These are phyloP conservation scores for Heliocidaris tuberculata DNA, from an alignment of 35 echinoderm and acorn worm genomes.

Conservation along the genomic window DNA sequence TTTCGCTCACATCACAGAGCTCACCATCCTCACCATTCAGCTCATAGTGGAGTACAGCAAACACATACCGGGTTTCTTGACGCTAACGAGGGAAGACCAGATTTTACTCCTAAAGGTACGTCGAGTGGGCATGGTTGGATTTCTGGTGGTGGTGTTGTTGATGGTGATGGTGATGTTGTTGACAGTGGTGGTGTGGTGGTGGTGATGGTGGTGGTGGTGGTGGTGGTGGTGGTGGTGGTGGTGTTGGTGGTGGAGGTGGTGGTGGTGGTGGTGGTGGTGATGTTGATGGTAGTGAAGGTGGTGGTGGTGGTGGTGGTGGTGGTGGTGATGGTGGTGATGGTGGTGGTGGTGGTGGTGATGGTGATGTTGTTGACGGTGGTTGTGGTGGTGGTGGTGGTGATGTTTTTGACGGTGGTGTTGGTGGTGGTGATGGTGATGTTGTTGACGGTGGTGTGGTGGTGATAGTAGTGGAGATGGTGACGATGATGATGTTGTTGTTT, in stretches of 20 bases:
- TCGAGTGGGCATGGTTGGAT: not conserved
- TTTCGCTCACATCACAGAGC: slow-evolving; percentile 98
- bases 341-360: not conserved
- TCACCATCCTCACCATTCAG: slow-evolving; percentile 96
- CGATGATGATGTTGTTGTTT: too few relatives aligned
- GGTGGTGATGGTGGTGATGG: not conserved
- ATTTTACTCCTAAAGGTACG: slow-evolving; percentile 96
- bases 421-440: not conserved
- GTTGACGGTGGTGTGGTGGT: not conserved
- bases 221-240: not conserved
- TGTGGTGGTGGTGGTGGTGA: not conserved
- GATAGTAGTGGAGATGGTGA: not conserved
- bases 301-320: not conserved
- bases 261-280: not conserved
- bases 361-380: not conserved
- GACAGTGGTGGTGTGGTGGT: not conserved
- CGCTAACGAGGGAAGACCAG: slow-evolving; percentile 87
- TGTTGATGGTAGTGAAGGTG: not conserved
- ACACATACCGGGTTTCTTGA: slow-evolving; percentile 93
- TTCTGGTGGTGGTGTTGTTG: not conserved
- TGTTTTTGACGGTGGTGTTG: not conserved
- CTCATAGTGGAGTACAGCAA: slow-evolving; percentile 99
- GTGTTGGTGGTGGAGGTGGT: not conserved
- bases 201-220: not conserved
- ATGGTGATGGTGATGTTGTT: not conserved